Conservation (phyloP, 2,888 invertebrate genomes). For the Macrophya annulata region DNA sequence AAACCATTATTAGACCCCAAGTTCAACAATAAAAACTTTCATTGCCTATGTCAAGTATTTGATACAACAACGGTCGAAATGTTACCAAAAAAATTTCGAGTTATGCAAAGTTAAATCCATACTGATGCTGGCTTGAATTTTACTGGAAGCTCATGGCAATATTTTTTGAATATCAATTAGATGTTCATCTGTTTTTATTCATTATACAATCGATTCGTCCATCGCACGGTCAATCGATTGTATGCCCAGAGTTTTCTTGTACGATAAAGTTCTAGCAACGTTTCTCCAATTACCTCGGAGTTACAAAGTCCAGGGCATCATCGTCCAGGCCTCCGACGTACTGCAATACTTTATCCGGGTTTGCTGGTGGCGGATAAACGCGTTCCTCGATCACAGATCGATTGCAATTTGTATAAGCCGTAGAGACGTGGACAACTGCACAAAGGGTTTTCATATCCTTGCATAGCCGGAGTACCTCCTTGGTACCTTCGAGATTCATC, state of each 20-base stretch:
- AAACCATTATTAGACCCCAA: neutral
- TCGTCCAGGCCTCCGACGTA: slow-evolving; percentile 88
- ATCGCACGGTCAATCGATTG: too few species aligned
- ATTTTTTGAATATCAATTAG: neutral
- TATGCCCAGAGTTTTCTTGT: neutral
- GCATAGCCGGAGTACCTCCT: slow-evolving; percentile 89
- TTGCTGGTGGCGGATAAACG: slow-evolving; percentile 89
- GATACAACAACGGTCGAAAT: too few species aligned
- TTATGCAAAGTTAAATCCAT: neutral
- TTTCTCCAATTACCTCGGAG: slow-evolving; percentile 79
- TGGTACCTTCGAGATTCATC: slow-evolving; percentile 93
- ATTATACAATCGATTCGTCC: neutral
- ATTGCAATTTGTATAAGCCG: slow-evolving; percentile 47
- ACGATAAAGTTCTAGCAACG: neutral
- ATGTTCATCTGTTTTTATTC: neutral
- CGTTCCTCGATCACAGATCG: slow-evolving; percentile 86
- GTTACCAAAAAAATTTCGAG: neutral
- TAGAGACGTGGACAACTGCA: slow-evolving; percentile 49
- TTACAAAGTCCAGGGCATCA: slow-evolving; percentile 82
- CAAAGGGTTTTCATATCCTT: slow-evolving; percentile 86
- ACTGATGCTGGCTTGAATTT: neutral
- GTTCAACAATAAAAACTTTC: neutral
- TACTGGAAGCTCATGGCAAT: neutral
- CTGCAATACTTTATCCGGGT: slow-evolving; percentile 86
- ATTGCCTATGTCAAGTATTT: too few species aligned